Evolutionary conservation across 2,113 vertebrate species (phyloP).

Genomic region (Ptyas mucosa): DNA sequence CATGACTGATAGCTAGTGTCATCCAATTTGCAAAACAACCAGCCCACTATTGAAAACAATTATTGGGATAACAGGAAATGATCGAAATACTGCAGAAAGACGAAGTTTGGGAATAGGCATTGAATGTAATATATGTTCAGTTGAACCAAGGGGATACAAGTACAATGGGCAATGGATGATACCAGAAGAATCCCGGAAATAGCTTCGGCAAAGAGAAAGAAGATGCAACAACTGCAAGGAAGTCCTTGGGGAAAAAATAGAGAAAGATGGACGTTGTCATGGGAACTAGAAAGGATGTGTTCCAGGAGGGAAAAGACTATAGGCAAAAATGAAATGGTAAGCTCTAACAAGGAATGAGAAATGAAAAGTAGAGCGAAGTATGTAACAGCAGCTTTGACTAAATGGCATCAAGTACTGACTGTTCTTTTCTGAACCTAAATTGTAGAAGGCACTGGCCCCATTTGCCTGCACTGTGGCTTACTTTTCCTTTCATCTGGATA

Average conservation of each 20-base stretch:
- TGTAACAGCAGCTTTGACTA: background rate
- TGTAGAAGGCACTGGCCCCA: background rate
- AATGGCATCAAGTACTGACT: background rate
- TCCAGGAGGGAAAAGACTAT: conserved; percentile 2
- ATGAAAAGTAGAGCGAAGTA: background rate
- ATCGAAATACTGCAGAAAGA: background rate
- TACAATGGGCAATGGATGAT: background rate
- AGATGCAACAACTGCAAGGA: background rate
- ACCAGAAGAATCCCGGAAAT: background rate
- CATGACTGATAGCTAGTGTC: background rate
- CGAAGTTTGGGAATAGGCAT: background rate
- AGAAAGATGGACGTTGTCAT: conserved; percentile 20
- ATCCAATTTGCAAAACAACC: background rate
- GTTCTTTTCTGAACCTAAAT: background rate
- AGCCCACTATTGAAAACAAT: background rate
- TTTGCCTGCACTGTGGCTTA: background rate
- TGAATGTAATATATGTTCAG: background rate
- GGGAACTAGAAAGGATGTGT: conserved; percentile 9
- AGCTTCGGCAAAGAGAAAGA: background rate
- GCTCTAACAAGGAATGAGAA: conserved; percentile 6
- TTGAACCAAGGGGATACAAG: background rate
- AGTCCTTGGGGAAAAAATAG: background rate
- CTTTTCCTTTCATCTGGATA: background rate
- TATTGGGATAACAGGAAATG: background rate
- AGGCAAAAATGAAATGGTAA: background rate